Percentiles rank a stretch among this genome's conserved stretches.
phyloP scores from a whole-genome alignment of 2,888 invertebrate genomes.

The Lingula anatina region DNA sequence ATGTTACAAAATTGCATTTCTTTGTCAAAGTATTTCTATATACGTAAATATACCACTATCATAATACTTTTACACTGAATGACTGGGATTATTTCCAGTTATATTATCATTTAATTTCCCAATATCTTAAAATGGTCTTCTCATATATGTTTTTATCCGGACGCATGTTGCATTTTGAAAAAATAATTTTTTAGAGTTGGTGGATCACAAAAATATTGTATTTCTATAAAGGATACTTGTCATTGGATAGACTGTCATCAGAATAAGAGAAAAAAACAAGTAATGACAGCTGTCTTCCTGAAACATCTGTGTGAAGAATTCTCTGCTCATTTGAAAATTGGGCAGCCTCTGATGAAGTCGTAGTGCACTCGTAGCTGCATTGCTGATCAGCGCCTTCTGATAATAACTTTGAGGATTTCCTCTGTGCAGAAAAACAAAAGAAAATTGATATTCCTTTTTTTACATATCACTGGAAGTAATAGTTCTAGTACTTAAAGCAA shows the following conservation, averaged over 20 bases:
- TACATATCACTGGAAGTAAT: not conserved
- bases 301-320: conserved; percentile 73
- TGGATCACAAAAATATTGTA: no score
- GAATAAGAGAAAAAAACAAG: conserved; percentile 89
- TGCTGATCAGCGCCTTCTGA: conserved; percentile 78
- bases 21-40: no score
- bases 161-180: no score
- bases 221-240: conserved; percentile 67
- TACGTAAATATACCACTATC: no score
- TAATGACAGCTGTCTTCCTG: conserved; percentile 89
- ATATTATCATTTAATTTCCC: no score
- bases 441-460: conserved; percentile 1
- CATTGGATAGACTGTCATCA: conserved; percentile 83
- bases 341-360: conserved; percentile 92
- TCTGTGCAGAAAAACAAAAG: conserved; percentile 42
- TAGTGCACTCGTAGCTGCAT: conserved; percentile 91
- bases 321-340: conserved; percentile 69
- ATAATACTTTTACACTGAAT: no score
- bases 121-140: no score
- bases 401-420: conserved; percentile 66
- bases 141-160: no score
- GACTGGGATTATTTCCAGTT: no score
- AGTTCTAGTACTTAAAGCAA: conserved; percentile 3
- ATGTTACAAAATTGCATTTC: no score
- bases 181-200: no score